Conservation (phyloP, 1,140 invertebrate genomes). For the Aethina tumida region DNA sequence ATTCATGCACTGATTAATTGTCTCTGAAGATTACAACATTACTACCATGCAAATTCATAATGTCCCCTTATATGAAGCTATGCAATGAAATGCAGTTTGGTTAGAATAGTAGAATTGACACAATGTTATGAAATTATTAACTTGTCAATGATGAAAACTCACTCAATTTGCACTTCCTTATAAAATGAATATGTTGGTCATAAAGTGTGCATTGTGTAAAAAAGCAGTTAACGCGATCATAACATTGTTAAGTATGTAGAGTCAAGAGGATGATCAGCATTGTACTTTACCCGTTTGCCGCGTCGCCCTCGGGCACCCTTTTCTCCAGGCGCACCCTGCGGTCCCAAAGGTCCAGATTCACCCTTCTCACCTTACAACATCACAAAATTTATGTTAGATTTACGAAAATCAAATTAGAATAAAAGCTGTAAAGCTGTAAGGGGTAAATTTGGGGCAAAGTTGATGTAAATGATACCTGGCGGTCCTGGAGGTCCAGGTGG, state of each 20-base stretch:
- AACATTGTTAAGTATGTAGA: slow-evolving; percentile 14
- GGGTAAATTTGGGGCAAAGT: not conserved
- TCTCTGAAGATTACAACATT: no score
- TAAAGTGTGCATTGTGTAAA: not conserved
- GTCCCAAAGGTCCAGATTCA: slow-evolving; percentile 60
- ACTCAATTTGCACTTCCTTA: not conserved
- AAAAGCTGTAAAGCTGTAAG: not conserved
- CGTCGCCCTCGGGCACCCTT: slow-evolving; percentile 71
- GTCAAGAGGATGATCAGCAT: slow-evolving; percentile 13
- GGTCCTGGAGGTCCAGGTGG: slow-evolving; percentile 85
- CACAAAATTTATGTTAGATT: not conserved
- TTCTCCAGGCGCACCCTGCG: slow-evolving; percentile 61
- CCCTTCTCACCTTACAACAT: slow-evolving; percentile 64
- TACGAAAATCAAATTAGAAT: not conserved
- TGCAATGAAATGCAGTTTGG: slow-evolving; percentile 32
- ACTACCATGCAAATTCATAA: slow-evolving; percentile 11
- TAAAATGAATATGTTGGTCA: not conserved
- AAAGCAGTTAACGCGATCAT: slow-evolving; percentile 7
- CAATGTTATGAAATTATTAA: slow-evolving; percentile 17
- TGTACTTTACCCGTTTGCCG: slow-evolving; percentile 69
- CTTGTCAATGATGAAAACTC: no score
- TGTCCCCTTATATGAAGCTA: slow-evolving; percentile 28
- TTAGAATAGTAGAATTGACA: slow-evolving; percentile 18
- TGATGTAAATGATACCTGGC: slow-evolving; percentile 50
- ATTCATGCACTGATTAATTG: no score